Conservation (phyloP, 2,113 vertebrate species). For the Scomber japonicus region DNA sequence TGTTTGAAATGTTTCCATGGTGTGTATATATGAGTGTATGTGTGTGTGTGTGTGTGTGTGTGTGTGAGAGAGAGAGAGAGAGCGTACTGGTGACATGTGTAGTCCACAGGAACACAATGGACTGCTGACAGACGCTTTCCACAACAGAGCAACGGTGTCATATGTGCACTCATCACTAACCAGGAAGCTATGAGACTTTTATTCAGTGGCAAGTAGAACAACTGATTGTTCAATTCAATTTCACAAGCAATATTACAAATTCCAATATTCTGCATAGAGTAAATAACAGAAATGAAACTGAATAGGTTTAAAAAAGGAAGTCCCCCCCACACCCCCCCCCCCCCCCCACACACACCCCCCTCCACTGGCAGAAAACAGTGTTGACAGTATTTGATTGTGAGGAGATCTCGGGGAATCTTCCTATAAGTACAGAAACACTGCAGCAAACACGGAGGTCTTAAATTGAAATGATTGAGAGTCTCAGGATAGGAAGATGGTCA, state of each 20-base stretch:
- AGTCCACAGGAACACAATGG: constrained; percentile 54
- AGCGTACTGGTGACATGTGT: constrained; percentile 43
- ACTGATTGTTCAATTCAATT: background rate
- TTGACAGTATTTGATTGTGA: background rate
- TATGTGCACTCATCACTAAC: constrained; percentile 51
- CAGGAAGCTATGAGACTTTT: background rate
- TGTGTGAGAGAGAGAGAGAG: too few species aligned
- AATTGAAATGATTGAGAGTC: background rate
- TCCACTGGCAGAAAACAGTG: background rate
- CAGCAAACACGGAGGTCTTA: background rate
- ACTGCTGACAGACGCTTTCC: constrained; percentile 71
- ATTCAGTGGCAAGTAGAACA: background rate
- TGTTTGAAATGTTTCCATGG: constrained; percentile 39
- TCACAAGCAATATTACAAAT: background rate
- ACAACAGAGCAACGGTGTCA: constrained; percentile 50
- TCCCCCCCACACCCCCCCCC: background rate
- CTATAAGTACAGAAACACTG: background rate
- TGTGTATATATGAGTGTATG: background rate
- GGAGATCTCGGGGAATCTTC: background rate
- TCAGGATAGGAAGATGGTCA: background rate
- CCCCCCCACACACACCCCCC: background rate
- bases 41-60: background rate
- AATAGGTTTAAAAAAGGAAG: background rate
- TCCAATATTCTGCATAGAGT: background rate
- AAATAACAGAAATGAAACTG: background rate